Base-by-base conservation (phyloP, 2,797 vertebrate species). In the Microchirus variegatus region DNA sequence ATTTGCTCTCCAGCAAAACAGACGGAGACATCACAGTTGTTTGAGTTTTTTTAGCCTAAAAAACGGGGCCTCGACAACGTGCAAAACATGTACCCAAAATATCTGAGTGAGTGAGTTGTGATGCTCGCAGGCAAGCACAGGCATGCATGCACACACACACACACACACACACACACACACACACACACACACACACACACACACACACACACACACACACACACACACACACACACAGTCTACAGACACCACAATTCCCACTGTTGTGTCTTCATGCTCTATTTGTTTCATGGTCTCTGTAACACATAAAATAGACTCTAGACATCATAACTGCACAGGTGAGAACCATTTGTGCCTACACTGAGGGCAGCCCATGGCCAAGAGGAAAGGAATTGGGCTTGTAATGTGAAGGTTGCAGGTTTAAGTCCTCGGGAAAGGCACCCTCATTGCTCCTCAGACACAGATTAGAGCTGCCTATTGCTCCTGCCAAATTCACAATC, bases 261-360 rank as follows among this genome's bases (percentile, higher is more conserved):
- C 59, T 67, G 59, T 64, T 85, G 26, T 73, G 72, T 81, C 75
- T 79, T 31, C 51, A 13, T 51, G 31, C 41, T 54, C 17, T n/a
- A 48, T 64, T 50, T 60, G 44, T 54, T 37, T 42, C 55, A 6
- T 42, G 41, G 22, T 47, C 40, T 45, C 11, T 46, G 51, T 37
- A 43, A 40, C 17, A 9, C 36, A 48, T 40, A 15, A 43, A 41
- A 26, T 62, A 31, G 26, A 31, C 26, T 5, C 7, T 59, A 74
- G 70, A 77, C 70, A 53, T 22, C 44, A 67, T 31, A 59, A 19
- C 5, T 19, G 9, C 16, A n/a, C 2, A 16, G 13, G 17, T 55
- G 16, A 19, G 19, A 41, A 16, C 0, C 14, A 18, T 51, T 13
- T 41, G 3, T 31, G 26, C 26, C 26, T 8, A 31, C 26, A 31